Conservation (phyloP, 1,140 invertebrate genomes). For the Brachionus asplanchnoidis region DNA sequence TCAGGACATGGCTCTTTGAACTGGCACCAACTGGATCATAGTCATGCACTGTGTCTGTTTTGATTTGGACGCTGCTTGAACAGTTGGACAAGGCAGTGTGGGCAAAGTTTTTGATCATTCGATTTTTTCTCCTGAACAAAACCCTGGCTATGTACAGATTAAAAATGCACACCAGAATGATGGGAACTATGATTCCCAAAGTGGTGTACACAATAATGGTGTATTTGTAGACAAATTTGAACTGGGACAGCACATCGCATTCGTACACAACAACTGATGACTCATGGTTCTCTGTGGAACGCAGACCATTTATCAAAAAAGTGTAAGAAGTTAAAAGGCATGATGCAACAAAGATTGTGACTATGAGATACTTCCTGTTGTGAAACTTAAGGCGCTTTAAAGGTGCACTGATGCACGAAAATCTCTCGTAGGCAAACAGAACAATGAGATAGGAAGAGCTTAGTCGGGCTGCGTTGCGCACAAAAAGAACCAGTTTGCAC, state of each 20-base stretch:
- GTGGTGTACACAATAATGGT: background rate
- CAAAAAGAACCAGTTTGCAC: background rate
- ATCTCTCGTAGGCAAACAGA: conserved; percentile 31
- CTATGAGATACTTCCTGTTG: background rate
- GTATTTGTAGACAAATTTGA: conserved; percentile 21
- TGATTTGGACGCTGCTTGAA: background rate
- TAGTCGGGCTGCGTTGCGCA: background rate
- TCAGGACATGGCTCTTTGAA: background rate
- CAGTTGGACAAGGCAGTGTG: background rate
- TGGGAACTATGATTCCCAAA: conserved; percentile 5
- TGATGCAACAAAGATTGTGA: background rate
- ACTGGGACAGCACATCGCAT: conserved; percentile 18
- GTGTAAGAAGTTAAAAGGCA: background rate
- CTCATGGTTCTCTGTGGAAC: background rate
- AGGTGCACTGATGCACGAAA: background rate
- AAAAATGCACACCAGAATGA: conserved; percentile 5
- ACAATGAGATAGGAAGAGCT: conserved; percentile 20
- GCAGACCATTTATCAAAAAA: conserved; percentile 8
- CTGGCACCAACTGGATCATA: background rate
- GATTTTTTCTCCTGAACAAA: conserved; percentile 12
- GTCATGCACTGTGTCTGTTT: background rate
- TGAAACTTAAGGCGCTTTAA: background rate
- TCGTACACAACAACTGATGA: background rate
- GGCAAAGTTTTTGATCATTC: background rate
- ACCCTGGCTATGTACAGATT: conserved; percentile 1